Conservation (phyloP, 64 coral and sea anemone genomes). For the Pocillopora verrucosa region DNA sequence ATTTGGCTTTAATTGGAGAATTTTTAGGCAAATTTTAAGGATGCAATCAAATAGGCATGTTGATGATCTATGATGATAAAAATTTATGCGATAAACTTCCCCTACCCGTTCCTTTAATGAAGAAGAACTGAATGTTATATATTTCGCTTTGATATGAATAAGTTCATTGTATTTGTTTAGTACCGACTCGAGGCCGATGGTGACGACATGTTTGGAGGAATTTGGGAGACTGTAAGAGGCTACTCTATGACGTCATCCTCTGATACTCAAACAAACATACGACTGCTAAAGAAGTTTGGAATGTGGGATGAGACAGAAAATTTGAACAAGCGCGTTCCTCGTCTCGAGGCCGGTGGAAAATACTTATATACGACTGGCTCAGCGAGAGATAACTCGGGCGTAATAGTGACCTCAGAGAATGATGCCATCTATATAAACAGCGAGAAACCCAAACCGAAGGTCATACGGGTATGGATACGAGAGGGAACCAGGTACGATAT, state of each 20-base stretch:
- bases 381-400: conserved; percentile 11
- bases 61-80: too few relatives aligned
- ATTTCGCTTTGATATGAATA: neutral
- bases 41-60: too few relatives aligned
- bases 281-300: conserved; percentile 48
- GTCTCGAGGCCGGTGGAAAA: neutral
- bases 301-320: conserved; percentile 35
- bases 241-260: conserved; percentile 44
- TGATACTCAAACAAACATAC: conserved; percentile 37
- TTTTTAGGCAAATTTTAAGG: too few relatives aligned
- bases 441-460: conserved; percentile 17
- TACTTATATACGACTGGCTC: neutral
- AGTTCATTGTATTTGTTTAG: neutral
- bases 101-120: too few relatives aligned
- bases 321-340: conserved; percentile 49
- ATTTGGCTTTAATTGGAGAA: too few relatives aligned
- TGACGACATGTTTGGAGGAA: conserved; percentile 44
- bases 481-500: conserved; percentile 31
- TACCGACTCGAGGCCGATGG: conserved; percentile 66
- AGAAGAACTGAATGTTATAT: too few relatives aligned
- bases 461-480: conserved; percentile 54
- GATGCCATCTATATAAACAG: conserved; percentile 3
- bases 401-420: neutral
- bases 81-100: too few relatives aligned
- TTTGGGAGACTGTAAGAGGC: conserved; percentile 41